Evolutionary conservation across 2,888 invertebrate genomes (phyloP).

Genomic region (Hydrotaea diabolus): DNA sequence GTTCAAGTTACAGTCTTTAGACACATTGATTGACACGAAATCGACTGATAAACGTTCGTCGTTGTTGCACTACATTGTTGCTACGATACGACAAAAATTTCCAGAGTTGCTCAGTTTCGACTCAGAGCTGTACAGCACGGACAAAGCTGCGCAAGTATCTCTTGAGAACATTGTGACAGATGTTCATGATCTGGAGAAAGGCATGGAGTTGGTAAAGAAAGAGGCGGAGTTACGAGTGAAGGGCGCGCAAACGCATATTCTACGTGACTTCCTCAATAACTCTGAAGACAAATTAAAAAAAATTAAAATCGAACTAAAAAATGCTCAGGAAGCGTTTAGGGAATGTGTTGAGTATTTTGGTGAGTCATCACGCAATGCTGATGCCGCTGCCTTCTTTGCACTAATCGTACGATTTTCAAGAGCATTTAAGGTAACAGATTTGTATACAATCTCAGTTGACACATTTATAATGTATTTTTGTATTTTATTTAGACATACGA

Average conservation of each 20-base stretch:
- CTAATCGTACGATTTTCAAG: constrained; percentile 96
- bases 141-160: constrained; percentile 98
- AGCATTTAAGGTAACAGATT: constrained; percentile 95
- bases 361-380: constrained; percentile 94
- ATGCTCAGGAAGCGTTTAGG: constrained; percentile 91
- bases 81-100: constrained; percentile 93
- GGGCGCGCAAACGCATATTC: constrained; percentile 85
- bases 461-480: neutral
- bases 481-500: constrained; percentile 87
- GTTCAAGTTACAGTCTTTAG: constrained; percentile 97
- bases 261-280: constrained; percentile 91
- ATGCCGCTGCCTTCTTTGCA: constrained; percentile 98
- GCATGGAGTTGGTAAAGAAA: constrained; percentile 95
- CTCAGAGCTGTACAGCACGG: constrained; percentile 94
- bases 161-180: constrained; percentile 97
- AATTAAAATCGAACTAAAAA: constrained; percentile 87
- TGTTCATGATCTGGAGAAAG: constrained; percentile 96
- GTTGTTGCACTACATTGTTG: constrained; percentile 96
- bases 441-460: too few relatives aligned
- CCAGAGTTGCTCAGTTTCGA: constrained; percentile 95
- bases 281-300: constrained; percentile 92
- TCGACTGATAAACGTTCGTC: constrained; percentile 96
- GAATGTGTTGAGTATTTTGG: constrained; percentile 99
- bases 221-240: constrained; percentile 89
- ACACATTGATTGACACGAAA: constrained; percentile 96